Evolutionary conservation across 1,140 invertebrate species (phyloP), one percentile per base, ranked within the genome.

Genomic region (Subanguina moxae): DNA sequence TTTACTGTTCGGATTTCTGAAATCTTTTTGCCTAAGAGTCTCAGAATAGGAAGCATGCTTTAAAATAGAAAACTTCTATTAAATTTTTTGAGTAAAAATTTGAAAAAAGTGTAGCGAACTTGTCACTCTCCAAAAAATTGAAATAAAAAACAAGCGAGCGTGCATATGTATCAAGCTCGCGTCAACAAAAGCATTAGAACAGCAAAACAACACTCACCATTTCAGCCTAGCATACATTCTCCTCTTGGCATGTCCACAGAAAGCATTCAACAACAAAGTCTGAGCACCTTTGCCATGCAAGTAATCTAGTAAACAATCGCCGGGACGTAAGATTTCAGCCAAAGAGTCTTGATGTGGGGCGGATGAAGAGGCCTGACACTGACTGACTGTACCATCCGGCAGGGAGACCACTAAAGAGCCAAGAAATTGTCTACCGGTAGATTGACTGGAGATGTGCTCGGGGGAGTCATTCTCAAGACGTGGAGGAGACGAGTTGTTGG

Each of bases 191-290:
- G 46, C n/a, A 64, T 42, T 19, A 3, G 62, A 1, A 69, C 0
- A 67, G n/a, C 70, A 0, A 7, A 9, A 57, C 3, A 71, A 71
- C 63, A 68, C 68, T 77, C 48, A 76, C 75, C 62, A 66, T 45
- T 80, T 76, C 0, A 77, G 46, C 42, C 76, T 64, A 9, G 76
- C 78, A 68, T 77, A 77, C 76, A 81, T 80, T 32, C 78, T 57
- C 56, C 75, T 45, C 19, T 66, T 65, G 25, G 75, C 27, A 30
- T 75, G 57, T 30, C 76, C 76, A 46, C 78, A 80, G 56, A 77
- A 77, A 21, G 76, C 76, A 57, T 77, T 72, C 38, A 77, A 48
- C 21, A 78, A 43, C 13, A 77, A 45, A 15, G 68, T 78, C 56
- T 80, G 76, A 1, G 69, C 70, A 9, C 76, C 75, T 61, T 80